phyloP scores from a whole-genome alignment of 2,888 invertebrate genomes.

The Nymphalis polychloros region DNA sequence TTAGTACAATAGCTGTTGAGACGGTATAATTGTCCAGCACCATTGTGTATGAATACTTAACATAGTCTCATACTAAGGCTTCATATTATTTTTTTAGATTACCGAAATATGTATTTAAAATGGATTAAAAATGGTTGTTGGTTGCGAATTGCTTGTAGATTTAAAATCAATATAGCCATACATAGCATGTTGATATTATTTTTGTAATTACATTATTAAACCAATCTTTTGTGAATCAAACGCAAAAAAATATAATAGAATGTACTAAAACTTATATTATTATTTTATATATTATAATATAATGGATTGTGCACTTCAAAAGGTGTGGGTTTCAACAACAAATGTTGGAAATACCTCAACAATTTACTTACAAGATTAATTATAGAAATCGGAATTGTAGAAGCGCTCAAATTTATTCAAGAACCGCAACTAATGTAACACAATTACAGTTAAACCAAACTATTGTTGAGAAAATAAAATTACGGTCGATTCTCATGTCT shows the following conservation, averaged over 20 bases:
- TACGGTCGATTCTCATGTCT: conserved; percentile 13
- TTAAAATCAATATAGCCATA: no score
- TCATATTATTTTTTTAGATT: background rate
- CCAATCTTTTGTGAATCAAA: no score
- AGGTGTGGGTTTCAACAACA: background rate
- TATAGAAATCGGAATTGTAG: conserved; percentile 23
- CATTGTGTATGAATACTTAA: conserved; percentile 1
- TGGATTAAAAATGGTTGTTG: no score
- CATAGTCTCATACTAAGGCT: background rate
- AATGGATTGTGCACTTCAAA: background rate
- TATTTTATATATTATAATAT: background rate
- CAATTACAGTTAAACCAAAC: conserved; percentile 31
- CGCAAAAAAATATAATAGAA: no score
- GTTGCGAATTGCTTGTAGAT: no score
- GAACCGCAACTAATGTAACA: conserved; percentile 42
- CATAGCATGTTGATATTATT: no score
- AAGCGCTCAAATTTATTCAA: conserved; percentile 36
- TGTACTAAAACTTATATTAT: no score
- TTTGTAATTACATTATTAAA: no score
- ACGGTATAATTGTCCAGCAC: conserved; percentile 3
- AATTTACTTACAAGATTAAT: conserved; percentile 26
- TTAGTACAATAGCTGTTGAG: conserved; percentile 6
- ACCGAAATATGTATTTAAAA: no score
- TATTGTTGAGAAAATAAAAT: conserved; percentile 34
- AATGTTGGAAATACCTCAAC: conserved; percentile 7